Percentiles rank a stretch among this genome's conserved stretches.
phyloP scores from a whole-genome alignment of 53 echinoderm and acorn worm species.

The Echinometra lucunter region DNA sequence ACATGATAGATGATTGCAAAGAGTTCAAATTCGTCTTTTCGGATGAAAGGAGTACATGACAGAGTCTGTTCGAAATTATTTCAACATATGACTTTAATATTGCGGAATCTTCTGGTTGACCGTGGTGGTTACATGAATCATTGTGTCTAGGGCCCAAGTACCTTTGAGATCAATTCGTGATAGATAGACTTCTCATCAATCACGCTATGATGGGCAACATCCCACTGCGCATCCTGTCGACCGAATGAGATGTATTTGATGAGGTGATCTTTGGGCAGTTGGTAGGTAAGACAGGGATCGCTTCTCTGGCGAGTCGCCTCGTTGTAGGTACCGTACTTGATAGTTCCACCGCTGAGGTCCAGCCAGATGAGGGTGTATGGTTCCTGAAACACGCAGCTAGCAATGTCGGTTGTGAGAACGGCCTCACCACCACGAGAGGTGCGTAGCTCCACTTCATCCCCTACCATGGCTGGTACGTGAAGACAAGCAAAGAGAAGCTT shows the following conservation, averaged over 20 bases:
- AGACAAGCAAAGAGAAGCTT: not conserved
- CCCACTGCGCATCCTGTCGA: not conserved
- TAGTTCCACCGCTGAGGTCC: not conserved
- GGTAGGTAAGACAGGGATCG: not conserved
- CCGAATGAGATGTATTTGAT: slow-evolving; percentile 33
- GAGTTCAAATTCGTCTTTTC: no score
- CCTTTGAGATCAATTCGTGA: not conserved
- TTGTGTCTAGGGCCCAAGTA: not conserved
- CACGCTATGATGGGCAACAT: not conserved
- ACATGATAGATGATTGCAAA: no score
- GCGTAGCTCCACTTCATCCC: not conserved
- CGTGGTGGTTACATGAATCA: not conserved
- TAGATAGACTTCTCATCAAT: not conserved
- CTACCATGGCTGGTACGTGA: slow-evolving; percentile 33
- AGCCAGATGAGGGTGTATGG: slow-evolving; percentile 23
- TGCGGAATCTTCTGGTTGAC: not conserved
- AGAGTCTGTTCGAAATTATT: not conserved
- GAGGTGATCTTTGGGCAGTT: not conserved
- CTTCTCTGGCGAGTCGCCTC: not conserved
- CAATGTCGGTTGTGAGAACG: not conserved
- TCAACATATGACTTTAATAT: not conserved
- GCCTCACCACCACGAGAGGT: not conserved
- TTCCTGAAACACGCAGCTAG: not conserved
- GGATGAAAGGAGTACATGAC: no score
- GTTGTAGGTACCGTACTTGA: not conserved